Percentiles rank a stretch among this genome's conserved stretches.
Evolutionary conservation across 2,888 invertebrate species (phyloP).

Genomic region (Leptura quadrifasciata): DNA sequence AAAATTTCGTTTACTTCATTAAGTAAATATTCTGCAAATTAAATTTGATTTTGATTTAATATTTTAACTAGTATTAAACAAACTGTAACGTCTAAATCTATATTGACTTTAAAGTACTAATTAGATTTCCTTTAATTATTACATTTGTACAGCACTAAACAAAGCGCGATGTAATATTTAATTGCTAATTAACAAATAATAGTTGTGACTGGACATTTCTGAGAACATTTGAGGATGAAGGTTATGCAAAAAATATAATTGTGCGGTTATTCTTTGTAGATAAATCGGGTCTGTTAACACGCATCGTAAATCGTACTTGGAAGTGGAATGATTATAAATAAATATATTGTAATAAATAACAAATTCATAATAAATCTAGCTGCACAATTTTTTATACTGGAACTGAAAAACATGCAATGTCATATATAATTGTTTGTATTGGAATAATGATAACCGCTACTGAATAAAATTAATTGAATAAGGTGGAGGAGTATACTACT

Average conservation of each 20-base stretch:
- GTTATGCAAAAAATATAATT: neutral
- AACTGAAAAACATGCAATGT: neutral
- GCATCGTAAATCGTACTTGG: neutral
- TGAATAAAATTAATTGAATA: too few relatives aligned
- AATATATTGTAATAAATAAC: neutral
- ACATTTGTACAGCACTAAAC: neutral
- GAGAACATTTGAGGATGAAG: neutral
- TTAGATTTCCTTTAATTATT: neutral
- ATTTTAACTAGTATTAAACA: too few relatives aligned
- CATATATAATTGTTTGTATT: too few relatives aligned
- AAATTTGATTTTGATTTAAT: too few relatives aligned
- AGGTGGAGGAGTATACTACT: too few relatives aligned
- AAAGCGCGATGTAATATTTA: neutral
- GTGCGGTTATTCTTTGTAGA: neutral
- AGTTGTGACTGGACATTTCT: neutral
- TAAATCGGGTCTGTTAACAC: neutral
- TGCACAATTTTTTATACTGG: neutral
- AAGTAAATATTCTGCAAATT: too few relatives aligned
- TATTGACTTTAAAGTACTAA: neutral
- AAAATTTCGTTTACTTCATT: too few relatives aligned
- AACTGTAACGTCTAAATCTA: neutral
- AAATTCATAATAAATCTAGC: neutral
- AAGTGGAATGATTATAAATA: neutral
- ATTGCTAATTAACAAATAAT: constrained; percentile 12
- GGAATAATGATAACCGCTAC: too few relatives aligned